phyloP scores from a whole-genome alignment of 35 echinoderm and acorn worm genomes.

The Hemicentrotus pulcherrimus region DNA sequence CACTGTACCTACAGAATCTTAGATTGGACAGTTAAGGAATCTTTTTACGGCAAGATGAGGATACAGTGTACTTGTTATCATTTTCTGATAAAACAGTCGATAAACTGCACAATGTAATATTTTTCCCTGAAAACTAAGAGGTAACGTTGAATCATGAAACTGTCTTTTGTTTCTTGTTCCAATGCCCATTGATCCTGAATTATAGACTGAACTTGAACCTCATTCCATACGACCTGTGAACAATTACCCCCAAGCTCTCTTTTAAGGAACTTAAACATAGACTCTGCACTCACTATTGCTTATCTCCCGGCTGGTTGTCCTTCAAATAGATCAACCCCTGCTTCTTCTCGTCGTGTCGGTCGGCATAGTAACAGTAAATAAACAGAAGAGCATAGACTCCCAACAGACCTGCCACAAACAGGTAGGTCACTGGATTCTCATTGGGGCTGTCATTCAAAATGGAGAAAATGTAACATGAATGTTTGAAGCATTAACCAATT shows the following conservation, averaged over 20 bases:
- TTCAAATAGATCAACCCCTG: slow-evolving; percentile 84
- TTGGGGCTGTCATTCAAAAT: slow-evolving; percentile 59
- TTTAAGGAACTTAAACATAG: neutral
- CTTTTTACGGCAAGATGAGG: too few relatives aligned
- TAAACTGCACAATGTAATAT: too few relatives aligned
- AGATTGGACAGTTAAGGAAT: too few relatives aligned
- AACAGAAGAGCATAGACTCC: slow-evolving; percentile 79
- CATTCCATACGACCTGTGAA: neutral
- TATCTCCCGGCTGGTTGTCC: slow-evolving; percentile 87
- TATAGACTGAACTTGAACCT: neutral
- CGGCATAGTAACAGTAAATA: slow-evolving; percentile 87
- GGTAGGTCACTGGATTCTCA: slow-evolving; percentile 79
- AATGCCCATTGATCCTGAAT: too few relatives aligned
- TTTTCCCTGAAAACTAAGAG: too few relatives aligned
- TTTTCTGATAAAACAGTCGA: too few relatives aligned
- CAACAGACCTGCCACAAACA: slow-evolving; percentile 63
- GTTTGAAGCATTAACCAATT: neutral
- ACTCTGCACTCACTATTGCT: slow-evolving; percentile 79
- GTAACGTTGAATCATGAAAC: too few relatives aligned
- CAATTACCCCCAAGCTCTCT: neutral
- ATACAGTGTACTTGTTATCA: too few relatives aligned
- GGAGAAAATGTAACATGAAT: neutral
- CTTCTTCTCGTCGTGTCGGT: slow-evolving; percentile 91
- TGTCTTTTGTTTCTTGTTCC: too few relatives aligned
- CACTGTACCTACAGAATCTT: too few relatives aligned